Percentiles rank a stretch among this genome's conserved stretches.
phyloP scores from a whole-genome alignment of 1,140 invertebrate species.

The Tetraneura akinire region DNA sequence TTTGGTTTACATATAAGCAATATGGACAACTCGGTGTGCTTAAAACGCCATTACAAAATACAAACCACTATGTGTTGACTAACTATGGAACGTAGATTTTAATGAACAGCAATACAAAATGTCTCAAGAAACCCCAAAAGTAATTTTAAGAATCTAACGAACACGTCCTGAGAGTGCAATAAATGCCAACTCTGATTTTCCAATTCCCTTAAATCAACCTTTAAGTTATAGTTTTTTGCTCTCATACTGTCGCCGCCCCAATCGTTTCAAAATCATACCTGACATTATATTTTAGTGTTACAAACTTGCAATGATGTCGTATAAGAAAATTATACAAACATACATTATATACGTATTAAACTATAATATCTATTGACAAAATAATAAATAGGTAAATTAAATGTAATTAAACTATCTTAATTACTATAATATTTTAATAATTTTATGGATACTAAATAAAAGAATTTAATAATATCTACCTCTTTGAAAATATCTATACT shows the following conservation, averaged over 20 bases:
- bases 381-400: too few relatives aligned
- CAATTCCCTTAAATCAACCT: slow-evolving; percentile 39
- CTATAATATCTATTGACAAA: too few relatives aligned
- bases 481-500: too few relatives aligned
- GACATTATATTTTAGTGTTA: too few relatives aligned
- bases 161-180: slow-evolving; percentile 42
- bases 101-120: neutral
- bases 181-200: slow-evolving; percentile 33
- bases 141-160: slow-evolving; percentile 37
- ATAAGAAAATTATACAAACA: too few relatives aligned
- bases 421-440: too few relatives aligned
- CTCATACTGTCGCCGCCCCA: neutral
- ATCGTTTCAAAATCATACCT: neutral
- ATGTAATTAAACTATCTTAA: too few relatives aligned
- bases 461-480: too few relatives aligned
- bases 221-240: neutral
- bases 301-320: too few relatives aligned
- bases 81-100: neutral
- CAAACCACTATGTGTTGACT: neutral
- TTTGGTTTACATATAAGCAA: too few relatives aligned
- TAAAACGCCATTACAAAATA: slow-evolving; percentile 22
- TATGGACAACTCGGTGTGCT: neutral
- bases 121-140: slow-evolving; percentile 35
- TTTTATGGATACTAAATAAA: too few relatives aligned
- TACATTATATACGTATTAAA: too few relatives aligned